Evolutionary conservation across 2,113 vertebrate species (phyloP).

Genomic region (Smithornis capensis): DNA sequence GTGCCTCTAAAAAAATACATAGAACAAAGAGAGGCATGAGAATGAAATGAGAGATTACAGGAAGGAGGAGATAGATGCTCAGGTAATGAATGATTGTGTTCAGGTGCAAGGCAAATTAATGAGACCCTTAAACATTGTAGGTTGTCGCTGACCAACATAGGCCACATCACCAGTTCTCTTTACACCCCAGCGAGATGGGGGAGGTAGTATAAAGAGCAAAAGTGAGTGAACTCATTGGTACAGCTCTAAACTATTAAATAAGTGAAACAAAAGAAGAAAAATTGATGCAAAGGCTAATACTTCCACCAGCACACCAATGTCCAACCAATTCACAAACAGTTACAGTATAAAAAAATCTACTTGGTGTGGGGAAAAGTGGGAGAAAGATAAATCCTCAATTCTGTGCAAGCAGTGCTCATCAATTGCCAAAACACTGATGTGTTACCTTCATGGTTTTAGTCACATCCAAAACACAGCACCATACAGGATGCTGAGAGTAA

Average conservation of each 20-base stretch:
- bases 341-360: not conserved
- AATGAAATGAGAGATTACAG: not conserved
- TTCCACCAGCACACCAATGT: not conserved
- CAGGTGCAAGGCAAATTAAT: not conserved
- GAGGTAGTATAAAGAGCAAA: not conserved
- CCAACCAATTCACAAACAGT: not conserved
- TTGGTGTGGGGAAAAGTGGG: not conserved
- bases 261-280: not conserved
- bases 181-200: too few relatives aligned
- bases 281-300: not conserved
- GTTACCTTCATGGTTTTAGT: not conserved
- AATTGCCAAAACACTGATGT: not conserved
- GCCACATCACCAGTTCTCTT: not conserved
- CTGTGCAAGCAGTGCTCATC: not conserved
- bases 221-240: not conserved
- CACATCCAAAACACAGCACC: not conserved
- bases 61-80: not conserved
- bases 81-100: not conserved
- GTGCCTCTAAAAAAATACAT: not conserved
- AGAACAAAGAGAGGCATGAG: not conserved
- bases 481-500: not conserved
- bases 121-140: not conserved
- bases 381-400: not conserved
- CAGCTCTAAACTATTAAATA: not conserved
- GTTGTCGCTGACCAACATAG: not conserved